A percentile compares a stretch with the other conserved stretches of the same genome.
phyloP scores from a whole-genome alignment of 2,888 invertebrate species.

The Schrankia costaestrigalis region DNA sequence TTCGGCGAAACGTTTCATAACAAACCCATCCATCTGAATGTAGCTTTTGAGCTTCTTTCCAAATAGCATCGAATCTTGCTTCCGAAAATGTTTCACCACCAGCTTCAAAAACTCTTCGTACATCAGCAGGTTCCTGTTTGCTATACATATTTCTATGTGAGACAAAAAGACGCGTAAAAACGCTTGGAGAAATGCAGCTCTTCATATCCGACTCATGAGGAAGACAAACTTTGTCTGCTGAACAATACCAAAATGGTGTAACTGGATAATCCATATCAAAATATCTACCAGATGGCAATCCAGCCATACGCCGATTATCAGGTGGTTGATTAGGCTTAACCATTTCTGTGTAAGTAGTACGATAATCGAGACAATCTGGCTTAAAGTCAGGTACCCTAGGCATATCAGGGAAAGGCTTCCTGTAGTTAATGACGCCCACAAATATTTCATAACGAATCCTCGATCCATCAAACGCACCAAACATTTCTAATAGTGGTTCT shows the following conservation, averaged over 20 bases:
- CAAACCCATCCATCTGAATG: conserved; percentile 78
- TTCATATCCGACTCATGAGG: conserved; percentile 62
- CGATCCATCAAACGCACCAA: conserved; percentile 67
- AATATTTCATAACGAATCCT: conserved; percentile 74
- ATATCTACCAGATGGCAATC: conserved; percentile 66
- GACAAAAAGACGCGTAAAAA: conserved; percentile 54
- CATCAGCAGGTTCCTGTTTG: conserved; percentile 47
- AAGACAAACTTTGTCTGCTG: conserved; percentile 49
- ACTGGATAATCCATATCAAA: conserved; percentile 62
- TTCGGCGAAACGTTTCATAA: conserved; percentile 72
- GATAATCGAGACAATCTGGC: conserved; percentile 53
- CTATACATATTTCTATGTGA: conserved; percentile 65
- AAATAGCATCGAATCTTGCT: conserved; percentile 68
- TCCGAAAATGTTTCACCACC: conserved; percentile 72
- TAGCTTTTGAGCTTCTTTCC: conserved; percentile 71
- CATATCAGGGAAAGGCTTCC: conserved; percentile 57
- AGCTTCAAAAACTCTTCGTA: conserved; percentile 75
- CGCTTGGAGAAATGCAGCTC: conserved; percentile 53
- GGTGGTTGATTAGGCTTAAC: conserved; percentile 48
- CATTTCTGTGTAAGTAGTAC: conserved; percentile 68
- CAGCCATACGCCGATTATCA: conserved; percentile 50
- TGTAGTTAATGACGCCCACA: conserved; percentile 69
- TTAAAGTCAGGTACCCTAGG: conserved; percentile 62
- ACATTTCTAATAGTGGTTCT: conserved; percentile 68
- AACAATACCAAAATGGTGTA: conserved; percentile 47